Percentiles rank a stretch among this genome's conserved stretches.
Conservation (phyloP, 2,113 vertebrate genomes). For the Corvus hawaiiensis region DNA sequence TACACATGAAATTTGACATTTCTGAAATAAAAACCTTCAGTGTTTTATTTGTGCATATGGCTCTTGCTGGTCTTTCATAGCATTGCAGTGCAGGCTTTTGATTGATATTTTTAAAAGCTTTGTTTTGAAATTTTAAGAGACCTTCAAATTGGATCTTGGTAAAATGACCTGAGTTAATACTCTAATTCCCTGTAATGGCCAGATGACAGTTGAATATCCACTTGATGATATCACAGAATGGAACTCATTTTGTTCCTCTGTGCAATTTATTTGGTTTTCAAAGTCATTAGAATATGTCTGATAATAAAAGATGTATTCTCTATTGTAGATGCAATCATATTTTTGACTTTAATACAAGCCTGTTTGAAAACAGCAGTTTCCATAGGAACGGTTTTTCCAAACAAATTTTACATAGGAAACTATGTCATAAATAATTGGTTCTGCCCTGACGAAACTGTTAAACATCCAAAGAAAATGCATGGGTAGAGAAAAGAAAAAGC, state of each 20-base stretch:
- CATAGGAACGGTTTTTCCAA: slow-evolving; percentile 75
- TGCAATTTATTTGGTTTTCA: slow-evolving; percentile 37
- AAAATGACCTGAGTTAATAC: neutral
- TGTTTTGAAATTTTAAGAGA: neutral
- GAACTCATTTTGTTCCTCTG: slow-evolving; percentile 3
- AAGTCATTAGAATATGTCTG: slow-evolving; percentile 47
- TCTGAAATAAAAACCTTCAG: neutral
- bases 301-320: slow-evolving; percentile 53
- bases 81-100: neutral
- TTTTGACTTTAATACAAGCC: slow-evolving; percentile 67
- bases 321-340: slow-evolving; percentile 58
- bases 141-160: neutral
- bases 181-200: neutral
- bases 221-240: neutral
- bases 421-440: slow-evolving; percentile 76
- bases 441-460: slow-evolving; percentile 61
- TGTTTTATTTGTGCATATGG: neutral
- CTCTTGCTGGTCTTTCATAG: neutral
- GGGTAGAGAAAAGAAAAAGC: slow-evolving; percentile 1
- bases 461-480: slow-evolving; percentile 65
- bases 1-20: neutral
- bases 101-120: neutral
- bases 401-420: slow-evolving; percentile 68
- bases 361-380: slow-evolving; percentile 76
- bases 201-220: neutral